Percentiles rank a stretch among this genome's conserved stretches.
These are phyloP conservation scores for Parnassius smintheus DNA, from an alignment of 2,888 invertebrate species.

Conservation along the genomic window DNA sequence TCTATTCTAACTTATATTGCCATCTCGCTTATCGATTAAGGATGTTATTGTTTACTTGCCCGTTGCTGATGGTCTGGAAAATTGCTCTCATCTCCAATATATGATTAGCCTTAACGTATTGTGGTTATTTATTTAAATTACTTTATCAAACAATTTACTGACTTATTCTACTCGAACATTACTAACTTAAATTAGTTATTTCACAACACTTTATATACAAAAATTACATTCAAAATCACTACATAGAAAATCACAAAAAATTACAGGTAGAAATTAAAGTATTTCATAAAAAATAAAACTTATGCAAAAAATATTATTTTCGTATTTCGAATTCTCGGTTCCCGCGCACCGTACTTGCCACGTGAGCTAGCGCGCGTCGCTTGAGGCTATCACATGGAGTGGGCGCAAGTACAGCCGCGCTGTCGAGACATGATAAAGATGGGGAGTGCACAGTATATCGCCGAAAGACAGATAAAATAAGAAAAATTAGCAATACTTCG, in stretches of 20 bases:
- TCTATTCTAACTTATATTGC: conserved; percentile 43
- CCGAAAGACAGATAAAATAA: conserved; percentile 7
- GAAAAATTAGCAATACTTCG: neutral
- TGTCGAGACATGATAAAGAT: conserved; percentile 64
- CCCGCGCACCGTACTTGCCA: conserved; percentile 52
- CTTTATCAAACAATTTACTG: neutral
- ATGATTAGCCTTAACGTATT: conserved; percentile 39
- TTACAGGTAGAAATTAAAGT: conserved; percentile 1
- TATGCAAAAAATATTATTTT: conserved; percentile 27
- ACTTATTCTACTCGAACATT: neutral
- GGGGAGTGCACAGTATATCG: conserved; percentile 55
- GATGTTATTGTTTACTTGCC: conserved; percentile 76
- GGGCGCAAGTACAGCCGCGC: conserved; percentile 50
- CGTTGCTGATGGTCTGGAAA: conserved; percentile 63
- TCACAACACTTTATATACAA: conserved; percentile 3
- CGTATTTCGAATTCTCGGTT: conserved; percentile 49
- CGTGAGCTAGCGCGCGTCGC: conserved; percentile 66
- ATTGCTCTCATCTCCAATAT: conserved; percentile 60
- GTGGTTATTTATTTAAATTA: conserved; percentile 6
- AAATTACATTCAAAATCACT: neutral
- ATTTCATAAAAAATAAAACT: conserved; percentile 1
- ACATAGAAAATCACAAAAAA: neutral
- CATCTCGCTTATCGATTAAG: conserved; percentile 59
- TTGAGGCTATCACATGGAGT: conserved; percentile 79
- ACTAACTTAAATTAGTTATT: neutral